Base-by-base conservation (phyloP, 1,140 invertebrate species). In the Brachionus calyciflorus region DNA sequence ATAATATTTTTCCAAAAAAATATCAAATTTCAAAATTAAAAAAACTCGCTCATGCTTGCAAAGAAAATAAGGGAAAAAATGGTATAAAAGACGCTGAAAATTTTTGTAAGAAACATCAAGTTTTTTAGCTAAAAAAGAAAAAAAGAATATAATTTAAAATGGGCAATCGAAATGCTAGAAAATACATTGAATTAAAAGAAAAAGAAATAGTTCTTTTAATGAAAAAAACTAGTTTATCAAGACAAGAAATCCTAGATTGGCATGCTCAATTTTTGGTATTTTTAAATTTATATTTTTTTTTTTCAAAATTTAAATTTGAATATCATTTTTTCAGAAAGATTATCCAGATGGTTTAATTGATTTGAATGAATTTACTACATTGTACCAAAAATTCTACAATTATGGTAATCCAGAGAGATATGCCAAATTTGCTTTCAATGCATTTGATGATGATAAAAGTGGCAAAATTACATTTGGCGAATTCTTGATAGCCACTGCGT, bases 391-490 rank as follows among this genome's bases (percentile, higher is more conserved):
- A 46, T 76, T 76, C 24, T 76, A 46, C 19, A 17, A 44, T 12
- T 41, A 76, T 55, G 70, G 70, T 19, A 70, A 70, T 21, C 28
- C 41, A 0, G 40, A 55, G 6, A 63, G 48, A 30, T 49, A 44
- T 63, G 33, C 49, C 9, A 63, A 49, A 14, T 73, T 73, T 73
- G 53, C 46, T 4, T 77, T 77, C 48, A 12, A 53, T 19, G 37
- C 60, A 14, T 77, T 77, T 51, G 75, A 60, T 49, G 41, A 30
- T 17, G 55, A 77, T 63, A 77, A 77, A 26, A 33, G 21, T 63
- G 75, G 75, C 1, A 63, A 73, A 55, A 73, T 73, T 26, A 33
- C n/a, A 37, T 77, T 77, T 63, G 55, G n/a, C n/a, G 76, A 77
- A 63, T 77, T 77, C 19, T 24, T 77, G 17, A 24, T 77, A 9